Percentiles rank a stretch among this genome's conserved stretches.
Evolutionary conservation across 2,888 invertebrate species (phyloP).

Genomic region (Eupithecia inturbata): DNA sequence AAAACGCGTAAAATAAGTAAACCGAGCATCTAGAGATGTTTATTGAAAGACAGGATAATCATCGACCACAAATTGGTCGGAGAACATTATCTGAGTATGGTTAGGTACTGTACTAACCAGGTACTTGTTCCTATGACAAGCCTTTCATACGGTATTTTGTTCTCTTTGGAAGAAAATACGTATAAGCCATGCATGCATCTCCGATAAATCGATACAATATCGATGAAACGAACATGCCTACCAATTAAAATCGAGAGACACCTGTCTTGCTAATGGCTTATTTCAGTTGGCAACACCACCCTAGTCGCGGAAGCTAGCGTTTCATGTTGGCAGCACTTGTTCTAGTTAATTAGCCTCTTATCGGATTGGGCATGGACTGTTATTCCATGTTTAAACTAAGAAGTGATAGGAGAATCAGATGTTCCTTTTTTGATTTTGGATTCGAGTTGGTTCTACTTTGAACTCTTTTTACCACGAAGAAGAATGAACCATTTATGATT

Average conservation of each 20-base stretch:
- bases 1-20: neutral
- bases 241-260: slow-evolving; percentile 51
- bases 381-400: slow-evolving; percentile 31
- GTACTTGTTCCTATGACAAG: slow-evolving; percentile 1
- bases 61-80: slow-evolving; percentile 22
- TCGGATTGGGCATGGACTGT: slow-evolving; percentile 41
- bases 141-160: slow-evolving; percentile 6
- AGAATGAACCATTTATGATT: neutral
- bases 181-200: slow-evolving; percentile 8
- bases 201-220: slow-evolving; percentile 38
- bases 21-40: slow-evolving; percentile 20
- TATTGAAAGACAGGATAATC: slow-evolving; percentile 29
- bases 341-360: slow-evolving; percentile 44
- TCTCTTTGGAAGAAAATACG: neutral
- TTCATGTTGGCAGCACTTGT: slow-evolving; percentile 44
- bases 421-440: slow-evolving; percentile 26
- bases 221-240: slow-evolving; percentile 42
- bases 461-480: neutral
- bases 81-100: neutral
- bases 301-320: slow-evolving; percentile 44
- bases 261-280: slow-evolving; percentile 48
- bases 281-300: slow-evolving; percentile 46
- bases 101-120: neutral
- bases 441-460: neutral
- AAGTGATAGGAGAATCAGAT: slow-evolving; percentile 21